These are phyloP conservation scores for Chrysolina oricalcia DNA, from an alignment of 2,888 invertebrate genomes.

Conservation along the genomic window DNA sequence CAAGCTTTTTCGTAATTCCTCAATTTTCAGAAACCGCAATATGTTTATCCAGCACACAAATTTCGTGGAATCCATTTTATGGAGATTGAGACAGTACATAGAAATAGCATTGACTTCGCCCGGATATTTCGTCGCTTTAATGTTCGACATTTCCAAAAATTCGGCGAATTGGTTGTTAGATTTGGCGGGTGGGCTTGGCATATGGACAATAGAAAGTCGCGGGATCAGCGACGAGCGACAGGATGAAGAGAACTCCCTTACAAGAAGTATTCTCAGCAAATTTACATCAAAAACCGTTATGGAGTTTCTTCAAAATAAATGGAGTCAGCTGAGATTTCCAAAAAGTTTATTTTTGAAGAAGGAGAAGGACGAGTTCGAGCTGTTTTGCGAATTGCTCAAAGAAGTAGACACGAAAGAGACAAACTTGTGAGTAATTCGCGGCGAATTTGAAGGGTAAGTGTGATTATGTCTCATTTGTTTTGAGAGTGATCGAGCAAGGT, in stretches of 20 bases:
- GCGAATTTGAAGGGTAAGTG: background rate
- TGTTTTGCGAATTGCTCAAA: slow-evolving; percentile 80
- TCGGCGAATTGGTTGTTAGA: slow-evolving; percentile 56
- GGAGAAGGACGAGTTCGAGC: slow-evolving; percentile 54
- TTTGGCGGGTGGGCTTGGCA: slow-evolving; percentile 29
- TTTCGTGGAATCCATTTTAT: slow-evolving; percentile 82
- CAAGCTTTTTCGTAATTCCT: too few species aligned
- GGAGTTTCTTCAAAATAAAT: slow-evolving; percentile 25
- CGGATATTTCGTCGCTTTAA: slow-evolving; percentile 72
- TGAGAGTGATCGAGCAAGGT: background rate
- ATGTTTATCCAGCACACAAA: slow-evolving; percentile 88
- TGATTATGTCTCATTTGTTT: slow-evolving; percentile 12
- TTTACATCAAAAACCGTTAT: background rate
- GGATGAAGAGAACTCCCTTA: background rate
- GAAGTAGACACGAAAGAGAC: slow-evolving; percentile 88
- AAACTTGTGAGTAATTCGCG: slow-evolving; percentile 84
- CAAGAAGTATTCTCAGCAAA: background rate
- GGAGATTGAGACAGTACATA: slow-evolving; percentile 80
- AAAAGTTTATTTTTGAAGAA: slow-evolving; percentile 26
- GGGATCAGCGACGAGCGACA: background rate
- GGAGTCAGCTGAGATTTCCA: slow-evolving; percentile 20
- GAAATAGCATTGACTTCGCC: slow-evolving; percentile 78
- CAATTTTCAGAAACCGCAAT: slow-evolving; percentile 61
- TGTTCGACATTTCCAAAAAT: slow-evolving; percentile 74
- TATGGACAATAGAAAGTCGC: slow-evolving; percentile 24